Conservation (phyloP, 2,888 invertebrate species). For the Tipula lateralis region DNA sequence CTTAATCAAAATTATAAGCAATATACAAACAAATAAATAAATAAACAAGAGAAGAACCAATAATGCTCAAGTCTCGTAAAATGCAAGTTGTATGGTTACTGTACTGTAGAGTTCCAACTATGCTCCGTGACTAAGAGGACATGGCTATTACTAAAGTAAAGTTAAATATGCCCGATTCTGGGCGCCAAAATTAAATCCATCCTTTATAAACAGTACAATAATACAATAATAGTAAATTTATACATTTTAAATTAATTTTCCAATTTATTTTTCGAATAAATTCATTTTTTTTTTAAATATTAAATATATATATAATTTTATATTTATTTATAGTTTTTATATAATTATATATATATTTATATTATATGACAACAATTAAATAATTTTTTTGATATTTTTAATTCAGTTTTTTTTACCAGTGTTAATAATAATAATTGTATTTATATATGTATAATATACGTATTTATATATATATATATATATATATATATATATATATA, state of each 20-base stretch:
- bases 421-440: neutral
- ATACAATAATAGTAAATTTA: neutral
- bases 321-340: neutral
- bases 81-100: too few relatives aligned
- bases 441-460: neutral
- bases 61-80: too few relatives aligned
- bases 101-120: too few relatives aligned
- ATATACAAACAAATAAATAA: too few relatives aligned
- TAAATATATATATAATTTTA: conserved; percentile 24
- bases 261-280: conserved; percentile 15
- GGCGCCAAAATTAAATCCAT: neutral
- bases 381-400: conserved; percentile 11
- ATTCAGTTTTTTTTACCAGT: conserved; percentile 7
- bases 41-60: too few relatives aligned
- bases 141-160: too few relatives aligned
- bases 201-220: neutral
- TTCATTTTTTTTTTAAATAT: conserved; percentile 14
- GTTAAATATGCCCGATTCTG: neutral
- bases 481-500: neutral
- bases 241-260: conserved; percentile 11
- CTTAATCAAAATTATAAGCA: too few relatives aligned
- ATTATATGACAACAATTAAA: conserved; percentile 3
- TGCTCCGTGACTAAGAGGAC: too few relatives aligned
- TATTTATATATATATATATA: neutral
- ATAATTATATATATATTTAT: conserved; percentile 5